Conservation (phyloP, 1,140 invertebrate genomes). For the Drosophila punjabiensis region DNA sequence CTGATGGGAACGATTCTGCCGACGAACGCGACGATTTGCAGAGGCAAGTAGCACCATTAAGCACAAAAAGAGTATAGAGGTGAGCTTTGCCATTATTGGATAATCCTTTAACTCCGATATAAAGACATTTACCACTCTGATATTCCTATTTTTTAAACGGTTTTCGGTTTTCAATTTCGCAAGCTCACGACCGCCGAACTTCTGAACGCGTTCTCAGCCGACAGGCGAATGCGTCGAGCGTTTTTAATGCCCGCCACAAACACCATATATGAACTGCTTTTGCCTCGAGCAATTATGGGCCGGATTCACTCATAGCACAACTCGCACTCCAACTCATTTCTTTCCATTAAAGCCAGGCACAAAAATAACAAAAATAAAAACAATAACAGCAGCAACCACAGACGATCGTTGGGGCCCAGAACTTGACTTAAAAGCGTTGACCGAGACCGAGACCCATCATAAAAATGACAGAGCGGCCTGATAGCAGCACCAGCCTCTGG, state of each 20-base stretch:
- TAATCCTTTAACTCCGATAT: not conserved
- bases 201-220: conserved; percentile 74
- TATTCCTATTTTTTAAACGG: not conserved
- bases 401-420: conserved; percentile 50
- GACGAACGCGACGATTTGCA: conserved; percentile 18
- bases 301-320: conserved; percentile 22
- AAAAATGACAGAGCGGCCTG: conserved; percentile 59
- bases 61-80: not conserved
- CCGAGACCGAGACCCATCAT: conserved; percentile 77
- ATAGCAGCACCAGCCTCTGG: conserved; percentile 44
- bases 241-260: conserved; percentile 58
- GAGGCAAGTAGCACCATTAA: not conserved
- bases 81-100: not conserved
- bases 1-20: conserved; percentile 57
- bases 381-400: not conserved
- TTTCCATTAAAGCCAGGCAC: conserved; percentile 59
- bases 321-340: conserved; percentile 61
- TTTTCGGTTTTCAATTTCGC: conserved; percentile 1
- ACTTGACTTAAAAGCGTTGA: conserved; percentile 80
- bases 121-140: not conserved
- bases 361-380: not conserved
- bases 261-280: conserved; percentile 34
- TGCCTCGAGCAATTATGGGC: conserved; percentile 44
- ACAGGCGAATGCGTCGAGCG: conserved; percentile 51
- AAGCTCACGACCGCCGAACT: conserved; percentile 45